Evolutionary conservation across 2,888 invertebrate species (phyloP), one percentile per base, ranked within the genome.

Genomic region (Andrena bucephala): DNA sequence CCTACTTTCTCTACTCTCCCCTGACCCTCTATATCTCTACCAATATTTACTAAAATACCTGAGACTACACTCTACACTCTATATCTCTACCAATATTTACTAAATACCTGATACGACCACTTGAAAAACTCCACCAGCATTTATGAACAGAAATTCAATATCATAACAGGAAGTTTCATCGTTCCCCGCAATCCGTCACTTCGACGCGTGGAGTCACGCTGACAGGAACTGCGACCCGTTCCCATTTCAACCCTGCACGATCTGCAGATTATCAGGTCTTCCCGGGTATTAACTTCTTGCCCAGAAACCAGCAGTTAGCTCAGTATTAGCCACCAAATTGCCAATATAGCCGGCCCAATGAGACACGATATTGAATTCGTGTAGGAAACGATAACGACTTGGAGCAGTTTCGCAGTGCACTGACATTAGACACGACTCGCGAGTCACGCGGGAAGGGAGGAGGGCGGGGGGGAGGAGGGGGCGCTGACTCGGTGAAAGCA

Each of bases 311-410:
- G 57, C 66, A 60, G 65, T 78, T 83, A 68, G 59, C 66, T 54
- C 62, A 70, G 75, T 85, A 85, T 85, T 74, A 67, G 71, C 80
- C 59, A 65, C 71, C 73, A 77, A 85, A 85, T 85, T 85, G 82
- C 63, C 85, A 79, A 82, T 85, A 85, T 70, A 50, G 72, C 62
- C 24, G 54, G 24, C 50, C 81, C 67, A 81, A 69, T 60, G 73
- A 63, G 72, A 57, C 42, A 36, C 74, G 74, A 74, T 84, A 85
- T 85, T 79, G 82, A 70, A 79, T 73, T 77, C 63, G 76, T 62
- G 29, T 75, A 68, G 78, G 60, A 66, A 63, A 85, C 71, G 79
- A 82, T 82, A 71, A 77, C 73, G 62, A 54, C 65, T 62, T 10
- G n/a, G 10, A 77, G 42, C 42, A 74, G 82, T 71, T 59, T 63